These are phyloP conservation scores for Coelopa pilipes DNA, from an alignment of 2,888 invertebrate species.

Conservation along the genomic window DNA sequence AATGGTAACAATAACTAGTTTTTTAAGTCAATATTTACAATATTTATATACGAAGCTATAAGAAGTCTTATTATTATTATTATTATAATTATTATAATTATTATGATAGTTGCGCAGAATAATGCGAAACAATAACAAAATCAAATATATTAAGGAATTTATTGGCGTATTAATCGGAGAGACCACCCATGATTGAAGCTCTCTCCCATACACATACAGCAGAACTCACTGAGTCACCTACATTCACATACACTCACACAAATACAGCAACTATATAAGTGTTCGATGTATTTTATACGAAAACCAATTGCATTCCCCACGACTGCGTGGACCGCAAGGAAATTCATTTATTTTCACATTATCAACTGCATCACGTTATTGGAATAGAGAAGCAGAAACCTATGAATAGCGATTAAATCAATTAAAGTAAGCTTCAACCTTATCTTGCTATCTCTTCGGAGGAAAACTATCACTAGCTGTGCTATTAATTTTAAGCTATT, in stretches of 20 bases:
- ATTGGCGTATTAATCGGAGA: background rate
- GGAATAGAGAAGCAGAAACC: background rate
- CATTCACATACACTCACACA: conserved; percentile 6
- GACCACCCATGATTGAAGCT: background rate
- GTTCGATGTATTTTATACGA: conserved; percentile 49
- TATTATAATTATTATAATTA: background rate
- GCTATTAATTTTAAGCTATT: conserved; percentile 61
- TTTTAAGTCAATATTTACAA: conserved; percentile 55
- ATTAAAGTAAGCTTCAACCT: conserved; percentile 1
- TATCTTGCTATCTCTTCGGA: background rate
- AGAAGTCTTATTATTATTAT: background rate
- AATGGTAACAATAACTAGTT: conserved; percentile 67
- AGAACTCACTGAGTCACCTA: background rate
- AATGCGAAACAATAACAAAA: conserved; percentile 32
- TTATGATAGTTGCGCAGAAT: conserved; percentile 19
- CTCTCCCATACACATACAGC: conserved; percentile 8
- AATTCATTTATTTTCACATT: background rate
- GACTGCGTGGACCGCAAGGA: conserved; percentile 34
- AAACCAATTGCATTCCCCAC: conserved; percentile 25
- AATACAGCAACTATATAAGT: conserved; percentile 33
- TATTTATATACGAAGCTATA: conserved; percentile 33
- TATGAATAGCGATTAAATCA: background rate
- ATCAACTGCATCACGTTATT: background rate
- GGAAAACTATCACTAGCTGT: conserved; percentile 52
- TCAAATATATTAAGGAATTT: conserved; percentile 27